Conservation (phyloP, 2,888 invertebrate genomes). For the Euzetes globulus region DNA sequence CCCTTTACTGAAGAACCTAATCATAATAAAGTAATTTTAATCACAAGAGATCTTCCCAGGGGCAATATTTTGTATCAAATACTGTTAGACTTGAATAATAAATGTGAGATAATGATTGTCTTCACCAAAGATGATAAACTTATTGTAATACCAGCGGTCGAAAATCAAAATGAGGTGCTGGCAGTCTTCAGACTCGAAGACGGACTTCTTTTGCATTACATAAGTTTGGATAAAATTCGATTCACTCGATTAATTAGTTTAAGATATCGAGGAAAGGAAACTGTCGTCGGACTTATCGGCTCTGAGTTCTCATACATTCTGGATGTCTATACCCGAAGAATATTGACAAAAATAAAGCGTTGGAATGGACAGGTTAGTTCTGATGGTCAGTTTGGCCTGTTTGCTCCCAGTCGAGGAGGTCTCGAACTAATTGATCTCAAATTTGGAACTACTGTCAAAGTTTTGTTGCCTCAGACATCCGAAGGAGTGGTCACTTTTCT, state of each 20-base stretch:
- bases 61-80: slow-evolving; percentile 70
- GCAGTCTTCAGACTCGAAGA: slow-evolving; percentile 59
- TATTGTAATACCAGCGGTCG: slow-evolving; percentile 69
- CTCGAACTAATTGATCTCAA: slow-evolving; percentile 81
- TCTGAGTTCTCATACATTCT: slow-evolving; percentile 81
- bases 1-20: neutral
- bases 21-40: slow-evolving; percentile 30
- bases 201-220: slow-evolving; percentile 54
- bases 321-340: slow-evolving; percentile 78
- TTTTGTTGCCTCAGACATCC: slow-evolving; percentile 76
- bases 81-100: slow-evolving; percentile 54
- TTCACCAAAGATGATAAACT: slow-evolving; percentile 72
- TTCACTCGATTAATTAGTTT: slow-evolving; percentile 44
- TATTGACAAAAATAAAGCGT: slow-evolving; percentile 74
- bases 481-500: slow-evolving; percentile 96
- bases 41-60: slow-evolving; percentile 51
- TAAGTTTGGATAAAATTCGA: slow-evolving; percentile 45
- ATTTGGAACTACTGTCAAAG: slow-evolving; percentile 76
- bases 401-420: slow-evolving; percentile 84
- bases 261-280: slow-evolving; percentile 48
- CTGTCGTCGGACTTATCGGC: slow-evolving; percentile 78
- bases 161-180: slow-evolving; percentile 52
- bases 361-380: slow-evolving; percentile 70
- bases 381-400: slow-evolving; percentile 69
- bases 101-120: slow-evolving; percentile 57